phyloP scores from a whole-genome alignment of 35 echinoderm and acorn worm genomes.

The Lytechinus pictus region DNA sequence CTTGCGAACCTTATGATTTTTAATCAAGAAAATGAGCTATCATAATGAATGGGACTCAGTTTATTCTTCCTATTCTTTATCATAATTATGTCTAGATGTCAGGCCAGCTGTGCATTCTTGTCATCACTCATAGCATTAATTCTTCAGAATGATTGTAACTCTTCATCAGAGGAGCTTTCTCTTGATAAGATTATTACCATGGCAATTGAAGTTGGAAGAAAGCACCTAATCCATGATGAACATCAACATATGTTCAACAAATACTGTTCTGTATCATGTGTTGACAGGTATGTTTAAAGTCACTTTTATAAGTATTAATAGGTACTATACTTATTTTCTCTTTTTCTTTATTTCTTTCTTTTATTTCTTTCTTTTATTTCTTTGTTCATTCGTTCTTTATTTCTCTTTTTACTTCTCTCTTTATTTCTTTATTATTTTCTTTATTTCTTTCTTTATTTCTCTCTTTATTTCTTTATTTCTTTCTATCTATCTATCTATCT shows the following conservation, averaged over 20 bases:
- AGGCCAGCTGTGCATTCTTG: conserved; percentile 67
- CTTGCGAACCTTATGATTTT: not conserved
- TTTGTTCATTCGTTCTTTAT: too few relatives aligned
- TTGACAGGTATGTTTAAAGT: conserved; percentile 48
- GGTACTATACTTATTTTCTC: too few relatives aligned
- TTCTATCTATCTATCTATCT: too few relatives aligned
- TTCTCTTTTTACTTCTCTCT: too few relatives aligned
- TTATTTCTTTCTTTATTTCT: too few relatives aligned
- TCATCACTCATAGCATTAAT: conserved; percentile 64
- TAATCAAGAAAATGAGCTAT: not conserved
- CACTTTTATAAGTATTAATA: too few relatives aligned
- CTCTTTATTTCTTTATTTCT: too few relatives aligned
- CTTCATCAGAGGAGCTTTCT: not conserved
- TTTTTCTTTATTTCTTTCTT: too few relatives aligned
- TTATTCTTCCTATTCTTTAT: not conserved
- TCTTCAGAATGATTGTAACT: conserved; percentile 63
- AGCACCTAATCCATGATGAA: conserved; percentile 32
- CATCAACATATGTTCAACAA: conserved; percentile 63
- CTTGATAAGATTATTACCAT: conserved; percentile 47
- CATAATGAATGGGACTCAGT: not conserved
- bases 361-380: too few relatives aligned
- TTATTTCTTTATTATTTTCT: too few relatives aligned
- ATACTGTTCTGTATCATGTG: conserved; percentile 36
- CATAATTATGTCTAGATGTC: conserved; percentile 48
- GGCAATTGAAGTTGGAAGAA: conserved; percentile 58